Evolutionary conservation across 2,113 vertebrate genomes (phyloP), one percentile per base, ranked within the genome.

Genomic region (Cyphomyrus plagiostoma): DNA sequence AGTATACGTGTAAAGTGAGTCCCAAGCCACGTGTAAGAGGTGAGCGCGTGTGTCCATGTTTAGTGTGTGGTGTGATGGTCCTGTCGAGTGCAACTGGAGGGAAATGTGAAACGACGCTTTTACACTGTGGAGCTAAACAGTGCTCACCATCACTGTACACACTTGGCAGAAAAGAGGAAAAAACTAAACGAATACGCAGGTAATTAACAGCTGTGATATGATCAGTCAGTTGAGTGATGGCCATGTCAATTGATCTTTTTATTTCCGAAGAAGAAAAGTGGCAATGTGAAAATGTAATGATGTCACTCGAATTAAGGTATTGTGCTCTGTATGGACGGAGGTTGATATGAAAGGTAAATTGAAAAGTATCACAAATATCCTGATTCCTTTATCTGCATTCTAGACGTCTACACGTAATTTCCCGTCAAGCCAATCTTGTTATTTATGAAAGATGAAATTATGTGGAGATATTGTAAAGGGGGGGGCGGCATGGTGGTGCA

Each of bases 21-120:
- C 45, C 35, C 82, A 80, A 80, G 17, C 74, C 74, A 50, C 4
- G 94, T 86, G 82, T 90, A 49, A 88, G 56, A 92, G 87, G 88
- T 1, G 35, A 70, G 77, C 91, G 62, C 91, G 39, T 89, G 46
- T 8, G 46, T 30, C 26, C 45, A 62, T 84, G 39, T 46, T 15
- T 83, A 23, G 58, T 66, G 0, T 42, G 53, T 23, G 10, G 62
- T 77, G 56, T 70, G 87, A 70, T 13, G 56, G 87, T 46, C 45
- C 53, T n/a, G 56, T 46, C 26, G 45, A 2, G 56, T 88, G 35
- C 17, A 19, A 42, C 15, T 80, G 74, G 74, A 80, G 74, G 15
- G 8, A 80, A 19, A 80, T 80, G 74, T 80, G 74, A 80, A 80
- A 80, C 42, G 74, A 80, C 1, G 4, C 70, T 13, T 77, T 49